Base-by-base conservation (phyloP, 2,113 vertebrate species). In the Sterna hirundo region DNA sequence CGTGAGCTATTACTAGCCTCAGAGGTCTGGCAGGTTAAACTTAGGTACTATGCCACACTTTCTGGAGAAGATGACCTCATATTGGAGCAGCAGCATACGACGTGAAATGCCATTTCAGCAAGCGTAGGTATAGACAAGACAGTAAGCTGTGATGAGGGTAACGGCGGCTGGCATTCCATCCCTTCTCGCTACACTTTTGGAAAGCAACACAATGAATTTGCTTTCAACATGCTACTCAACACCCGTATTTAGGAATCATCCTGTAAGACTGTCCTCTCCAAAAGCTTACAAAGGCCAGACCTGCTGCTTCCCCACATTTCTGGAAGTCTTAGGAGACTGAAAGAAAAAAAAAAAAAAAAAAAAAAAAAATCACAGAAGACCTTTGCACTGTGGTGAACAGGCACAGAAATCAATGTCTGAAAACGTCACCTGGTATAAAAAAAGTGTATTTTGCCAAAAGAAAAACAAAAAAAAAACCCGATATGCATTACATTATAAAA, bases 161-260 rank as follows among this genome's bases (percentile, higher is more conserved):
- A n/a, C 30, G 29, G 26, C 2, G 5, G 30, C 15, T 9, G 23
- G 29, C 40, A 10, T 9, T 30, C 0, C 0, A 29, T 47, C 15
- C 15, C 10, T 36, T 27, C 62, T 46, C 65, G 20, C 52, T 38
- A 22, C 25, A 29, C 11, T 36, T 52, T 14, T 44, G 51, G 51
- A 62, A 40, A 57, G 26, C 36, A 62, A 29, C 18, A 54, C 22
- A n/a, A 40, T 12, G 3, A 70, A 32, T 21, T 84, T n/a, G 49
- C 27, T 71, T 70, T 14, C 44, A 61, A 19, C 22, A 8, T 9
- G 19, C n/a, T 49, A 36, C 30, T n/a, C 30, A 9, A 4, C 27
- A 5, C 25, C 55, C 40, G 42, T 20, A 32, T 57, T 49, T 47
- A 18, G 42, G 44, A 80, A 51, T 32, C 46, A 17, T 23, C n/a